Conservation (phyloP, 2,113 vertebrate genomes). For the Amblyornis subalaris region DNA sequence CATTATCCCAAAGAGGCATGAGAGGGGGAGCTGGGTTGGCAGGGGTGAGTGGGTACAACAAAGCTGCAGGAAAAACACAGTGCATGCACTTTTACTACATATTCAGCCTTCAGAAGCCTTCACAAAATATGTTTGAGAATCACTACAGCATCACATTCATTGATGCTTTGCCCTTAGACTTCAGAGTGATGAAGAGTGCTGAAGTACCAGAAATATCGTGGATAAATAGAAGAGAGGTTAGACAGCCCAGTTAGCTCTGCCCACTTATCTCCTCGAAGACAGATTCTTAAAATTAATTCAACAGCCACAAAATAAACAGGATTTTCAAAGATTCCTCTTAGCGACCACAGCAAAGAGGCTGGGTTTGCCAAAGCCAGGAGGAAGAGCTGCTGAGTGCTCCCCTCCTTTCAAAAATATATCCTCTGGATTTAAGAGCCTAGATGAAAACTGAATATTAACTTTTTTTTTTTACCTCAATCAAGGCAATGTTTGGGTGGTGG, state of each 20-base stretch:
- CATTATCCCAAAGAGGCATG: background rate
- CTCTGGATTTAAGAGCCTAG: background rate
- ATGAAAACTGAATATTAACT: background rate
- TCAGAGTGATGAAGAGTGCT: background rate
- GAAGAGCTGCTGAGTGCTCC: background rate
- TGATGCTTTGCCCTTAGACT: background rate
- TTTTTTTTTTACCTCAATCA: background rate
- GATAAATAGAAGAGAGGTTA: background rate
- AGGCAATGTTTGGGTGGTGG: background rate
- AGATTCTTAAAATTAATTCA: background rate
- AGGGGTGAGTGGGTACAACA: background rate
- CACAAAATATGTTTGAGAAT: background rate
- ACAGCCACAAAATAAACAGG: background rate
- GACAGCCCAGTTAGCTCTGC: background rate
- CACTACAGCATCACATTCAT: background rate
- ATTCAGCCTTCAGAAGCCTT: background rate
- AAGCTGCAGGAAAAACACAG: background rate
- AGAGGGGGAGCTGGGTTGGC: background rate
- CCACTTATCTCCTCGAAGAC: background rate
- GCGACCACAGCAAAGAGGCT: background rate
- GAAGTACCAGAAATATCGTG: accelerated
- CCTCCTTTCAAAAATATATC: background rate
- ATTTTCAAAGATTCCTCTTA: background rate
- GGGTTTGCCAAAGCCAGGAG: background rate
- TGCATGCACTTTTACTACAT: background rate